Evolutionary conservation across 2,797 vertebrate genomes (phyloP), one percentile per base, ranked within the genome.

Genomic region (Bradypus variegatus): DNA sequence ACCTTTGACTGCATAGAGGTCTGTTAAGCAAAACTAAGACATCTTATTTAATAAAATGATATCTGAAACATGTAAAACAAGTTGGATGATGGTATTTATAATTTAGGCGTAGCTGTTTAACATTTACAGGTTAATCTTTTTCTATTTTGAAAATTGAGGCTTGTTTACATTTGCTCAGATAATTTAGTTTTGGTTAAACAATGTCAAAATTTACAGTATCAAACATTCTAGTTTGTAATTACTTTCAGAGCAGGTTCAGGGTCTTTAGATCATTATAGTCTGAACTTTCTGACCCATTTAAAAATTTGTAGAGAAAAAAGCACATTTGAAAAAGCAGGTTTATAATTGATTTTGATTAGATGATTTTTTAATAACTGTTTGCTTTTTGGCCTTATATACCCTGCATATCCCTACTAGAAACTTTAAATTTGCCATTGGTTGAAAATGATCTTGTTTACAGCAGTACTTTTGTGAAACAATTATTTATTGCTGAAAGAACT

Each of bases 151-250:
- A 87, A 91, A 93, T 70, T 85, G 67, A 95, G 45, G 86, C 72
- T 93, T 94, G 89, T 96, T 96, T 95, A 96, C 91, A 91, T 84
- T 38, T 79, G 25, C 73, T 94, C 76, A 84, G 85, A 67, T 79
- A 84, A 93, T 77, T 93, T 86, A 85, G 83, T 80, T 80, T 94
- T 92, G 36, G 88, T 94, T 87, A 89, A 77, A 19, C 86, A 64
- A 84, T 73, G 31, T 92, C 78, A 69, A 86, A 93, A 86, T 55
- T 69, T 45, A 60, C 5, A 18, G 36, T 73, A 48, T 91, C 86
- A 82, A 62, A 88, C 41, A 82, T 79, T 94, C 78, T 90, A 69
- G 75, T 76, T 81, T 86, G 13, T 88, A 93, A 48, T 89, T 92
- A 93, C 64, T 69, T 92, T 93, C 67, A n/a, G 36, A 90, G 11